Percentiles rank a stretch among this genome's conserved stretches.
Conservation (phyloP, 2,888 invertebrate species). For the Empis stercorea region DNA sequence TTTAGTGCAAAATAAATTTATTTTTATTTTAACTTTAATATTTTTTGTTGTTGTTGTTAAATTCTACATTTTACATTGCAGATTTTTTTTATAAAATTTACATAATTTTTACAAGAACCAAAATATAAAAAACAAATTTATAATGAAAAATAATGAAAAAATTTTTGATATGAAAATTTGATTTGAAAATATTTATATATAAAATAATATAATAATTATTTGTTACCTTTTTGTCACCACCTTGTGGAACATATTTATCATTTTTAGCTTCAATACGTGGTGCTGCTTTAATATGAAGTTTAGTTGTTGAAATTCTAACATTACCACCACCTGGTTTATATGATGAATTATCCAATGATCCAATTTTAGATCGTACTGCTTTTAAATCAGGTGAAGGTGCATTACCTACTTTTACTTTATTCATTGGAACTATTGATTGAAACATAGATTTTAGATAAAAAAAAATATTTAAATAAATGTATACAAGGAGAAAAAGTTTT, state of each 20-base stretch:
- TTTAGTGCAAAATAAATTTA: no score
- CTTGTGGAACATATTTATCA: slow-evolving; percentile 72
- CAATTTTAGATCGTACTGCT: slow-evolving; percentile 83
- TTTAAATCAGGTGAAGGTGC: slow-evolving; percentile 87
- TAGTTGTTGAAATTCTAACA: slow-evolving; percentile 76
- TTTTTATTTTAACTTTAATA: no score
- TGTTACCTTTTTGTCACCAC: slow-evolving; percentile 82
- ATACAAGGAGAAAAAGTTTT: not conserved
- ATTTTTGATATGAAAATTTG: no score
- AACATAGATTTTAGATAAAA: slow-evolving; percentile 1
- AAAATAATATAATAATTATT: not conserved
- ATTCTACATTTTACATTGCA: no score
- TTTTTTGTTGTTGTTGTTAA: no score
- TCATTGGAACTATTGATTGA: slow-evolving; percentile 71
- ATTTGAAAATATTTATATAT: no score
- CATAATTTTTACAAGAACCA: no score
- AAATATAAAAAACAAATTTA: no score
- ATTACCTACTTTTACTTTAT: slow-evolving; percentile 82
- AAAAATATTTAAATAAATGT: not conserved
- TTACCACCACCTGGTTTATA: slow-evolving; percentile 84
- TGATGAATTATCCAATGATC: slow-evolving; percentile 77
- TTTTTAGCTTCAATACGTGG: slow-evolving; percentile 87
- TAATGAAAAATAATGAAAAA: no score
- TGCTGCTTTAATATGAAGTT: slow-evolving; percentile 66
- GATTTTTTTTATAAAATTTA: no score